Evolutionary conservation across 1,140 invertebrate genomes (phyloP), one percentile per base, ranked within the genome.

Genomic region (Temnothorax longispinosus): DNA sequence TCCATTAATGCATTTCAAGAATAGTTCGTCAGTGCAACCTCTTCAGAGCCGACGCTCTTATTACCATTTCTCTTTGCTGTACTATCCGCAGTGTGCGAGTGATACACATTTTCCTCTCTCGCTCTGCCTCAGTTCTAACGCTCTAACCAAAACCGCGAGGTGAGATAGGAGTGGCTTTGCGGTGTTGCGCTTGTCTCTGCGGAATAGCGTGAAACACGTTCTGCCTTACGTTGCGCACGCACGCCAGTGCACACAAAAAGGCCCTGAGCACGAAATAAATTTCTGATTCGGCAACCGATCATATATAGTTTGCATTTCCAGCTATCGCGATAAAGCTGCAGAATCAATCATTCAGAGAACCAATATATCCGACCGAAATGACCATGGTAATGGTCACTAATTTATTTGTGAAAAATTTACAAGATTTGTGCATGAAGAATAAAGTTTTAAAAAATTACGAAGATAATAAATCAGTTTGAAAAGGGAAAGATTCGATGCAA

Each of bases 101-200:
- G 50, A 81, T 81, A 81, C 65, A 56, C 38, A 35, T 75, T 78
- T 65, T 13, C 47, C 44, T 35, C 71, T 87, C 72, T 77, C 44
- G 52, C 72, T 41, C 67, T 56, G 13, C 5, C 47, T 71, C 44
- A 56, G 60, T 71, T 81, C 65, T 56, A 41, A 44, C 50, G 21
- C 50, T 58, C 65, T 71, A 85, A 88, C 85, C 87, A 38, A 91
- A 93, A 93, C 91, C 93, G 64, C 89, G 71, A 90, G 90, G 85
- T 92, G 88, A 93, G 93, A 92, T 94, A 94, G 92, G 74, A 87
- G 87, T 65, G 92, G 93, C 91, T 94, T 93, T 91, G 91, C 81
- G 90, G 89, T 87, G 88, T 89, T 80, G 89, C 89, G 77, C 88
- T 78, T 62, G 69, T 54, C 72, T 71, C 72, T 47, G 18, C 69